Base-by-base conservation (phyloP, 2,797 vertebrate species). In the Molossus alvarezi region DNA sequence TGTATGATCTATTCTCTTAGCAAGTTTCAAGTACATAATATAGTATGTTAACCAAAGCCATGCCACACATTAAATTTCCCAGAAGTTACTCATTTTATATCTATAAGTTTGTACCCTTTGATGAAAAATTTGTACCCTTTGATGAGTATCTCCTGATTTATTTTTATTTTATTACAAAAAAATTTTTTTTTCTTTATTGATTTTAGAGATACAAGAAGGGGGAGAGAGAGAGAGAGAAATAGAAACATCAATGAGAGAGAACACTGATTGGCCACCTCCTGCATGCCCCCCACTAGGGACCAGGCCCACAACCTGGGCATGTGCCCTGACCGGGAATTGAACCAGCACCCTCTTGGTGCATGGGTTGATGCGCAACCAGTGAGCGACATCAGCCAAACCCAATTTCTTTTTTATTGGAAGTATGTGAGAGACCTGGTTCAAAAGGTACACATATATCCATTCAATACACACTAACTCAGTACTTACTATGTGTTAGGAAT, bases 1-100 rank as follows among this genome's bases (percentile, higher is more conserved):
- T 75, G 65, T 76, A 83, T 65, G 69, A 88, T 87, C 18, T 67
- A 95, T 12, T 83, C 20, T 33, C 69, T 37, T 69, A 82, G 62
- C 25, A 92, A 88, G 41, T 77, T 88, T 69, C 55, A 76, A 83
- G 27, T 62, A 92, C 55, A 76, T 60, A 89, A 51, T 12, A 75
- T 23, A 76, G 60, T 64, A 76, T 4, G 33, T 58, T 67, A 76
- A 71, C 21, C 84, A 60, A 90, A 67, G 8, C 41, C 67, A 67
- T 82, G 21, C 20, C 62, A 17, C 76, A 88, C n/a, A 87, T 69
- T 69, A 76, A 51, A 69, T 75, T 75, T 12, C 41, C n/a, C 41
- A 92, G 77, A 95, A 64, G 62, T 71, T 76, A 76, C 62, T 76
- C 53, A 95, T 82, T n/a, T 81, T 88, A 25, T 15, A 83, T n/a